These are phyloP conservation scores for Apis cerana DNA, from an alignment of 1,140 invertebrate species.

Conservation along the genomic window DNA sequence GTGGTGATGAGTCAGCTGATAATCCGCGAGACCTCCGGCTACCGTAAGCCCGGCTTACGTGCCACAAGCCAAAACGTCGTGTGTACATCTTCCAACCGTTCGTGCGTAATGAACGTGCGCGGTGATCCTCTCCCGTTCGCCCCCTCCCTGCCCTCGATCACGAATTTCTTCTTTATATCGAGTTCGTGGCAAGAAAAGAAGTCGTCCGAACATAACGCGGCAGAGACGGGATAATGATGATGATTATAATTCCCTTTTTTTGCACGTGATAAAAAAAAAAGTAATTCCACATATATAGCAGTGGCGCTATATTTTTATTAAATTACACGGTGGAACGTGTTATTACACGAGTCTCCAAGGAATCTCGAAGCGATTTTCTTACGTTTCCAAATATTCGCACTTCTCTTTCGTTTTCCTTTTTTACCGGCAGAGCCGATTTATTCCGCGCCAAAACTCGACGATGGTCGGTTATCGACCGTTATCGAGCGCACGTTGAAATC, in stretches of 20 bases:
- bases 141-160: not conserved
- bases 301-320: not conserved
- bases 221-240: not conserved
- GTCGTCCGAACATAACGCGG: not conserved
- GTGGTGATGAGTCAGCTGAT: conserved; percentile 53
- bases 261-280: not conserved
- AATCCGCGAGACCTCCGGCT: conserved; percentile 43
- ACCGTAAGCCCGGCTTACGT: conserved; percentile 31
- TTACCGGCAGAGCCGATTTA: too few species aligned
- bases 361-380: too few species aligned
- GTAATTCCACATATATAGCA: not conserved
- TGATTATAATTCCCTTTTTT: not conserved
- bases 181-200: not conserved
- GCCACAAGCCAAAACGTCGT: conserved; percentile 12
- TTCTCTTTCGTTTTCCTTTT: too few species aligned
- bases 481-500: too few species aligned
- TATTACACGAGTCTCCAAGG: not conserved
- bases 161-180: not conserved
- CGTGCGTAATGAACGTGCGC: not conserved
- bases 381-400: not conserved
- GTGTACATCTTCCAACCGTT: not conserved
- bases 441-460: too few species aligned
- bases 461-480: too few species aligned
- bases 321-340: not conserved
- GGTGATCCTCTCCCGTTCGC: too few species aligned